Conservation (phyloP, 2,888 invertebrate genomes). For the Agrochola circellaris region DNA sequence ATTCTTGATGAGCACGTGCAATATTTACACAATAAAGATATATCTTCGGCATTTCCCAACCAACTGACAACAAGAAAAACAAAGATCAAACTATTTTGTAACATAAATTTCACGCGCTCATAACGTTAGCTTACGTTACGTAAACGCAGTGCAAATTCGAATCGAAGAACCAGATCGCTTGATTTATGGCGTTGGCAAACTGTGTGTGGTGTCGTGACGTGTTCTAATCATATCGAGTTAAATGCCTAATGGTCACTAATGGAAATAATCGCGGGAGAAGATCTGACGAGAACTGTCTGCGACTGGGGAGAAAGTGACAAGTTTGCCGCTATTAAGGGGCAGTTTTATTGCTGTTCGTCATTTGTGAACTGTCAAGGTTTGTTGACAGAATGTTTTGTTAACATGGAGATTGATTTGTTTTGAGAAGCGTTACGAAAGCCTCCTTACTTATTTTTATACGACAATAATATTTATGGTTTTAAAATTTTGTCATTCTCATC, state of each 20-base stretch:
- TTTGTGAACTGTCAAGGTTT: slow-evolving; percentile 12
- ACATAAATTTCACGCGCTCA: slow-evolving; percentile 70
- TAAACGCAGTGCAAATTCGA: slow-evolving; percentile 76
- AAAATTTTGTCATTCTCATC: not conserved
- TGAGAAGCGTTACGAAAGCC: not conserved
- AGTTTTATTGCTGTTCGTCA: slow-evolving; percentile 54
- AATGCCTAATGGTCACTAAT: slow-evolving; percentile 90
- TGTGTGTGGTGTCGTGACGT: slow-evolving; percentile 82
- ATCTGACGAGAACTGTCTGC: slow-evolving; percentile 85
- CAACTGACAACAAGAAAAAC: slow-evolving; percentile 62
- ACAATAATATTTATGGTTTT: not conserved
- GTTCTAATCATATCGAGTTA: slow-evolving; percentile 88
- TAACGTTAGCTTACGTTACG: slow-evolving; percentile 71
- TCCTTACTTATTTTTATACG: not conserved
- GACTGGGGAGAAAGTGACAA: slow-evolving; percentile 85
- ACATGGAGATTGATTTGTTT: not conserved
- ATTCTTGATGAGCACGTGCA: slow-evolving; percentile 35
- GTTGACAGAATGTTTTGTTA: not conserved
- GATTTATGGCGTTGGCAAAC: slow-evolving; percentile 85
- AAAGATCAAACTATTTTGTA: slow-evolving; percentile 70
- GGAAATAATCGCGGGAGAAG: slow-evolving; percentile 86
- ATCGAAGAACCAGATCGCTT: slow-evolving; percentile 76
- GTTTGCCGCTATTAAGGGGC: slow-evolving; percentile 79
- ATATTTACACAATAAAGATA: slow-evolving; percentile 58
- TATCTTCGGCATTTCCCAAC: slow-evolving; percentile 57